Evolutionary conservation across 2,113 vertebrate species (phyloP).

Genomic region (Odocoileus hemionus): DNA sequence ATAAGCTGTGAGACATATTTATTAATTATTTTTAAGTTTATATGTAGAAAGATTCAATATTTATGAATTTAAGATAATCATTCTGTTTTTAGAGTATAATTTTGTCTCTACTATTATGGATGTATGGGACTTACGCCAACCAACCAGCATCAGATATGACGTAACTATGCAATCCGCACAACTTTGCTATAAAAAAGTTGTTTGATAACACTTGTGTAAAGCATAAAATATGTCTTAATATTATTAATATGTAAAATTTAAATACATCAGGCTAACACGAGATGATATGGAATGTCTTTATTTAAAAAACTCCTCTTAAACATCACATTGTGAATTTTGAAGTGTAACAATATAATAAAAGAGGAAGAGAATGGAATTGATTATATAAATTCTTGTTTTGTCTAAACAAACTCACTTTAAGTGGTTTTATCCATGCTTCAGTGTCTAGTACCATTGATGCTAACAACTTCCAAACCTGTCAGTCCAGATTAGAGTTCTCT

Average conservation of each 20-base stretch:
- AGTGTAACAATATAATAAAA: neutral
- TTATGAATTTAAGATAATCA: neutral
- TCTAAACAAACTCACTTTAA: neutral
- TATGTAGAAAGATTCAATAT: neutral
- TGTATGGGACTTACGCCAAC: neutral
- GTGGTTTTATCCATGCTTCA: neutral
- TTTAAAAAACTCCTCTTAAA: neutral
- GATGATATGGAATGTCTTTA: neutral
- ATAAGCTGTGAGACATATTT: no score
- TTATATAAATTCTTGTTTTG: neutral
- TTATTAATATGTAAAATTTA: neutral
- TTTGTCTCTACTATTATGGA: neutral
- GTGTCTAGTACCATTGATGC: neutral
- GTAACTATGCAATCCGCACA: neutral
- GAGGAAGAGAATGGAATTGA: neutral
- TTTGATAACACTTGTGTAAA: neutral
- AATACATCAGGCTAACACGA: neutral
- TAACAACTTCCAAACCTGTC: neutral
- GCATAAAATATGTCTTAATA: neutral
- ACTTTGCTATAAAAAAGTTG: neutral
- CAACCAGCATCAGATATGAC: neutral
- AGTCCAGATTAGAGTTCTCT: neutral
- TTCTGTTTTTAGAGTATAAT: neutral
- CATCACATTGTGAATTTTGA: neutral
- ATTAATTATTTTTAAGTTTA: neutral